Conservation (phyloP, 2,797 vertebrate genomes). For the Caiman crocodilus region DNA sequence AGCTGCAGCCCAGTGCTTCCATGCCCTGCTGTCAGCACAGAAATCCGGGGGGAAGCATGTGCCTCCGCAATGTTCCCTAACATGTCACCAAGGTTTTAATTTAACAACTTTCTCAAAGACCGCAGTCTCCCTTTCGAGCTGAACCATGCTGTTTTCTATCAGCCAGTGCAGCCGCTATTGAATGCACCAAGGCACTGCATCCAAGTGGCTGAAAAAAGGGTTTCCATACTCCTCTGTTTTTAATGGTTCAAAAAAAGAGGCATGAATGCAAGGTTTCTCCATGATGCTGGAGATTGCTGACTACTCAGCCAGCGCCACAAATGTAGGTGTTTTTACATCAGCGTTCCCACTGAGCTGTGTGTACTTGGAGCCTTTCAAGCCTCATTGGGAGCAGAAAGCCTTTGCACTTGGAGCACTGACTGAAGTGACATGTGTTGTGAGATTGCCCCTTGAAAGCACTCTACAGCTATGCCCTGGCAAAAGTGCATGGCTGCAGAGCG, state of each 20-base stretch:
- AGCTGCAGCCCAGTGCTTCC: no score
- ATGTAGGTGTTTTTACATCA: constrained; percentile 5
- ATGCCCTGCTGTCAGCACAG: no score
- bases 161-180: neutral
- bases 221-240: neutral
- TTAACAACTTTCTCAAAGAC: neutral
- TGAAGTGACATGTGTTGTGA: no score
- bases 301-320: constrained; percentile 15
- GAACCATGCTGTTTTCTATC: neutral
- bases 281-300: accelerated
- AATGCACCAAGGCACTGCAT: accelerated
- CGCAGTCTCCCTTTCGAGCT: neutral
- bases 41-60: no score
- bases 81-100: no score
- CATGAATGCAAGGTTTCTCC: neutral
- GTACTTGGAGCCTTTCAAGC: constrained; percentile 28
- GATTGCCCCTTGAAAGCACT: no score
- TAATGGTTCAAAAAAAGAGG: neutral
- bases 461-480: no score
- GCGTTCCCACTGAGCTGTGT: constrained; percentile 41
- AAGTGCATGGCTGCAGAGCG: no score
- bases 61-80: no score
- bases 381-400: constrained; percentile 13
- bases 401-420: no score
- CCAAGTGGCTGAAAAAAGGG: neutral